Evolutionary conservation across 2,113 vertebrate species (phyloP).

Genomic region (Atractosteus spatula): DNA sequence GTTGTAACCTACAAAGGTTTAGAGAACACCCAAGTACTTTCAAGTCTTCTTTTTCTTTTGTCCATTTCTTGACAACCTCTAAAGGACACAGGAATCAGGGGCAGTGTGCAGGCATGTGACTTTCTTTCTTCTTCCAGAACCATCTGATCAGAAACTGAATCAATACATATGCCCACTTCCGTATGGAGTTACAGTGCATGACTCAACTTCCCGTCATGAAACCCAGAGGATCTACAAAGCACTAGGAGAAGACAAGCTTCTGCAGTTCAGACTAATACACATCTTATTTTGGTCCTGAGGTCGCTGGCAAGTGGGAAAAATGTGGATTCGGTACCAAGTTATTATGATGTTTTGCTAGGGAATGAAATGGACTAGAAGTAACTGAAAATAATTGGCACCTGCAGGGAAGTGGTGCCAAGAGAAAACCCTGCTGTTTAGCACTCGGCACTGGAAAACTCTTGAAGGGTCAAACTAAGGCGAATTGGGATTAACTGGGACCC

Average conservation of each 20-base stretch:
- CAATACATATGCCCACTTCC: not conserved
- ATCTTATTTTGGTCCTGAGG: not conserved
- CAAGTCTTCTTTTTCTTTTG: no score
- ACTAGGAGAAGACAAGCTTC: not conserved
- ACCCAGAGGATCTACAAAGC: not conserved
- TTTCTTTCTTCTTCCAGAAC: no score
- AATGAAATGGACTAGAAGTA: not conserved
- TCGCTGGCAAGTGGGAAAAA: not conserved
- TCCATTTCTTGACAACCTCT: no score
- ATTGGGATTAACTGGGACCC: no score
- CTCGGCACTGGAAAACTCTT: not conserved
- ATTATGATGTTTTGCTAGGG: not conserved
- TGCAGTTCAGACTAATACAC: not conserved
- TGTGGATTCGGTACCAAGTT: slow-evolving; percentile 1
- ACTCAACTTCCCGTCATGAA: no score
- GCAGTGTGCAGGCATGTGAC: no score
- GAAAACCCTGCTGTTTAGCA: not conserved
- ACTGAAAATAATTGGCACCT: not conserved
- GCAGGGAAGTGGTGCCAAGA: not conserved
- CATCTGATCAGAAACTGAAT: not conserved
- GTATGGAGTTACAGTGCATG: not conserved
- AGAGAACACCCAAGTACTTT: no score
- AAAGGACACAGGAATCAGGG: no score
- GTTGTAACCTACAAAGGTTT: no score
- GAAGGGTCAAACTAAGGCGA: not conserved